Evolutionary conservation across 2,888 invertebrate genomes (phyloP).

Genomic region (Pedicia rivosa): DNA sequence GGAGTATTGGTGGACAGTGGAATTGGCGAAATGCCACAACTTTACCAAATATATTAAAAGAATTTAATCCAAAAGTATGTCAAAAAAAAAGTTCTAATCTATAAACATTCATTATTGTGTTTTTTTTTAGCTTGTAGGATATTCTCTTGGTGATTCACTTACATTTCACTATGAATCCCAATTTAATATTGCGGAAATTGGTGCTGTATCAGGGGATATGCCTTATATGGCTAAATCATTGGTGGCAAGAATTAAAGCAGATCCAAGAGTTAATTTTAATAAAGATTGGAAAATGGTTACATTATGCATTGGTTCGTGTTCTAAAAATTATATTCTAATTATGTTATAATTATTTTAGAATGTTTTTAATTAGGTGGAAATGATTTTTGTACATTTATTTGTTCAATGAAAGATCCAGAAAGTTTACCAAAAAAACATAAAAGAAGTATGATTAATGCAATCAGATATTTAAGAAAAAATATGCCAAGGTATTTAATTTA

Average conservation of each 20-base stretch:
- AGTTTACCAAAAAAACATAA: constrained; percentile 27
- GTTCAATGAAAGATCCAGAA: constrained; percentile 26
- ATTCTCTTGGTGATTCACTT: constrained; percentile 31
- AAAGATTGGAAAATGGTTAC: constrained; percentile 49
- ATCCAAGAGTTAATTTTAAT: constrained; percentile 31
- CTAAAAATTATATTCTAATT: too few relatives aligned
- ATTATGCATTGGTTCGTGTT: constrained; percentile 38
- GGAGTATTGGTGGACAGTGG: constrained; percentile 29
- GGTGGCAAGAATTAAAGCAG: constrained; percentile 31
- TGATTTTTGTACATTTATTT: constrained; percentile 36
- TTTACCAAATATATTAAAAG: constrained; percentile 36
- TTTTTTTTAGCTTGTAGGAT: too few relatives aligned
- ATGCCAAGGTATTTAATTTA: constrained; percentile 37
- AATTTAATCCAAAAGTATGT: constrained; percentile 36
- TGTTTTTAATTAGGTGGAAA: too few relatives aligned
- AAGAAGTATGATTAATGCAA: constrained; percentile 25
- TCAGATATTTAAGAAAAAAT: constrained; percentile 33
- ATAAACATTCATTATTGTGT: not conserved
- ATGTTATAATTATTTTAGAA: too few relatives aligned
- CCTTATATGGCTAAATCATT: constrained; percentile 35
- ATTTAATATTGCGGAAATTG: constrained; percentile 37
- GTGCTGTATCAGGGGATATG: constrained; percentile 34
- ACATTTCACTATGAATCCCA: constrained; percentile 25
- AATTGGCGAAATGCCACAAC: constrained; percentile 33
- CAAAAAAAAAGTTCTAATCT: too few relatives aligned